phyloP scores from a whole-genome alignment of 2,888 invertebrate species.

The Pristionchus entomophagus region DNA sequence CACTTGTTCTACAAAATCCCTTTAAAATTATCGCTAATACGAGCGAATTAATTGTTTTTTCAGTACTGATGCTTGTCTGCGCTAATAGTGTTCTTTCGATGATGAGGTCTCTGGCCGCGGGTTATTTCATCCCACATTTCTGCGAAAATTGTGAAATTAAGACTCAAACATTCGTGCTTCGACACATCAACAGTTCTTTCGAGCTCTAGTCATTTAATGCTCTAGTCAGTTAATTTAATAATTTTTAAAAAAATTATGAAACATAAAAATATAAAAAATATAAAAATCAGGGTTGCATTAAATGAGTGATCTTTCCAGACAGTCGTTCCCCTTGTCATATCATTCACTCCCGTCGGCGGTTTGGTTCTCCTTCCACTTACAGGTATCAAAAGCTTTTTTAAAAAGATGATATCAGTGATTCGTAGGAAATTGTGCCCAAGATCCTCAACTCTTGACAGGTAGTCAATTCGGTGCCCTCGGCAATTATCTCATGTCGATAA shows the following conservation, averaged over 20 bases:
- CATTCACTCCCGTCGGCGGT: conserved; percentile 23
- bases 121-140: not conserved
- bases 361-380: conserved; percentile 6
- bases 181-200: conserved; percentile 35
- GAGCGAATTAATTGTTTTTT: not conserved
- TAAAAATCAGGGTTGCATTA: not conserved
- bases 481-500: conserved; percentile 9
- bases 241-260: not conserved
- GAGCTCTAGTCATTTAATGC: conserved; percentile 26
- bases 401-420: not conserved
- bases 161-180: conserved; percentile 15
- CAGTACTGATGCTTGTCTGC: conserved; percentile 38
- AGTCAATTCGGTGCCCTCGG: conserved; percentile 20
- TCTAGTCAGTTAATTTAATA: not conserved
- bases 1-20: not conserved
- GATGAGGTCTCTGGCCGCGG: not conserved
- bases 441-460: too few relatives aligned
- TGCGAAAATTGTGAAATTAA: not conserved
- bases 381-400: not conserved
- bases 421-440: too few relatives aligned
- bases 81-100: not conserved
- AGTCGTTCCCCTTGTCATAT: conserved; percentile 12
- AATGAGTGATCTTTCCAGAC: not conserved
- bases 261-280: not conserved
- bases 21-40: not conserved